Percentiles rank a stretch among this genome's conserved stretches.
phyloP scores from a whole-genome alignment of 2,797 vertebrate genomes.

The Phataginus tetradactyla region DNA sequence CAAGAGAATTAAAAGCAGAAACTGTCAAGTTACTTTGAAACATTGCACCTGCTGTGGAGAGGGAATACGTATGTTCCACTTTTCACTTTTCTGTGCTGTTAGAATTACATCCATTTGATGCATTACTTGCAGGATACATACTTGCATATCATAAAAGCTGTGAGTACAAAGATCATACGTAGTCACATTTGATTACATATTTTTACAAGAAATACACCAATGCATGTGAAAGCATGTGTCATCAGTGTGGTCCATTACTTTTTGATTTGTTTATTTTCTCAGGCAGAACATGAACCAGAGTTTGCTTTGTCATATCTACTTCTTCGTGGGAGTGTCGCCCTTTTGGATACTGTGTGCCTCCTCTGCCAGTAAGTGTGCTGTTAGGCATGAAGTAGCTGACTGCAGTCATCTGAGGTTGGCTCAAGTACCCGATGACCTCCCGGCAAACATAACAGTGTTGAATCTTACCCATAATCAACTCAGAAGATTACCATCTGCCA shows the following conservation, averaged over 20 bases:
- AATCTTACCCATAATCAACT: slow-evolving; percentile 95
- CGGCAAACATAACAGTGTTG: slow-evolving; percentile 90
- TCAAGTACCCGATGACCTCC: slow-evolving; percentile 91
- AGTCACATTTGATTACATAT: neutral
- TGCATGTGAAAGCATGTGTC: neutral
- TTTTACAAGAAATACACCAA: neutral
- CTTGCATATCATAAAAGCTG: neutral
- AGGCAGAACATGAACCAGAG: slow-evolving; percentile 41
- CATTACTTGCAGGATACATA: neutral
- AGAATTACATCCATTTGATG: neutral
- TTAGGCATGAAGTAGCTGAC: slow-evolving; percentile 87
- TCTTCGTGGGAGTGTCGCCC: neutral
- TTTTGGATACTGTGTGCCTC: neutral
- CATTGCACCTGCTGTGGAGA: neutral
- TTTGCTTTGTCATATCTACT: neutral
- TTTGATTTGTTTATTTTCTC: neutral
- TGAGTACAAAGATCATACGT: neutral
- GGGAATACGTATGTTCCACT: neutral
- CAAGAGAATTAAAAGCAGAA: neutral
- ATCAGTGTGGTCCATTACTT: neutral
- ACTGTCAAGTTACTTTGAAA: neutral
- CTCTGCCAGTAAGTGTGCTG: slow-evolving; percentile 50
- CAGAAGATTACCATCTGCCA: slow-evolving; percentile 78
- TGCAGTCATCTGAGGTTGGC: slow-evolving; percentile 93
- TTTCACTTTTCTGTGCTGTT: neutral